These are phyloP conservation scores for Drepana falcataria DNA, from an alignment of 2,888 invertebrate genomes.

Conservation along the genomic window DNA sequence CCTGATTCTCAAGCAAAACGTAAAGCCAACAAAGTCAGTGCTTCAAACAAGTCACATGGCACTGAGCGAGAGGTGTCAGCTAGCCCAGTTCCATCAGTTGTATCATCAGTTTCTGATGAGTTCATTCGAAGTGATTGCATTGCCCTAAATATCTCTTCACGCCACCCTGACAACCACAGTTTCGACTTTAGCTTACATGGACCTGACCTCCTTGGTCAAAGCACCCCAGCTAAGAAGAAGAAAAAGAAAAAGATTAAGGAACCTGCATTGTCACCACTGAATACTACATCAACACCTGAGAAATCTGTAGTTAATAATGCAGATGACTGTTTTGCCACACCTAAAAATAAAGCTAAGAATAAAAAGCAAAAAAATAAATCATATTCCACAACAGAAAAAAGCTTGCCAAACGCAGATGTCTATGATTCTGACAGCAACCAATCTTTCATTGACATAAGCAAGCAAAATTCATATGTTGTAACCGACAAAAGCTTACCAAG, in stretches of 20 bases:
- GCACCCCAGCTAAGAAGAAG: slow-evolving; percentile 57
- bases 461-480: slow-evolving; percentile 46
- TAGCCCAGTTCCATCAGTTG: slow-evolving; percentile 69
- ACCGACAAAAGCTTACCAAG: slow-evolving; percentile 59
- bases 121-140: slow-evolving; percentile 72
- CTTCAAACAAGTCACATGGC: slow-evolving; percentile 24
- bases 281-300: slow-evolving; percentile 16
- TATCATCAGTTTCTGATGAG: slow-evolving; percentile 72
- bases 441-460: slow-evolving; percentile 42
- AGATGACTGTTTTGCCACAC: slow-evolving; percentile 66
- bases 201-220: slow-evolving; percentile 56
- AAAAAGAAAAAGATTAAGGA: slow-evolving; percentile 65
- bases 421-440: slow-evolving; percentile 80
- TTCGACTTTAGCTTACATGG: slow-evolving; percentile 74
- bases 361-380: slow-evolving; percentile 58
- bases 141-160: slow-evolving; percentile 69
- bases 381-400: slow-evolving; percentile 55
- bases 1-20: slow-evolving; percentile 22
- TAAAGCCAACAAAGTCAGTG: slow-evolving; percentile 15
- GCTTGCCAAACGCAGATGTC: slow-evolving; percentile 67
- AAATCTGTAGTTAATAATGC: slow-evolving; percentile 22
- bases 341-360: slow-evolving; percentile 68
- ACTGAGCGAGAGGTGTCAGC: slow-evolving; percentile 48
- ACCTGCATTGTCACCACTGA: slow-evolving; percentile 45
- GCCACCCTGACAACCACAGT: slow-evolving; percentile 49